Base-by-base conservation (phyloP, 2,888 invertebrate genomes). In the Drosophila aldrichi region DNA sequence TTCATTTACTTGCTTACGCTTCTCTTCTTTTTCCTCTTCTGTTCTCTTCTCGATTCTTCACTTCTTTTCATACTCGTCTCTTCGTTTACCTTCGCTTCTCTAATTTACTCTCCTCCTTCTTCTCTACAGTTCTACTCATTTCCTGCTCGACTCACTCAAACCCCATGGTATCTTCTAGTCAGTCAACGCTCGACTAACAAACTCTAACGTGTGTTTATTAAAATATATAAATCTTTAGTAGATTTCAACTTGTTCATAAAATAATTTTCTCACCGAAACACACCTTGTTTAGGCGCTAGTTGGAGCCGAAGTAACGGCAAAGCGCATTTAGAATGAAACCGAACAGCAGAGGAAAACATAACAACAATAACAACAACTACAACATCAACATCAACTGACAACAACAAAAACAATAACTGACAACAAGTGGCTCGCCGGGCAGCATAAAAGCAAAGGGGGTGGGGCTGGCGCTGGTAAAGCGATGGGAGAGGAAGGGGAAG, bases 291-390 rank as follows among this genome's bases (percentile, higher is more conserved):
- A 20, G 55, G 29, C 38, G 38, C 38, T 40, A 32, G 48, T 22
- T 18, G 59, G 25, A 51, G 32, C 38, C 40, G 63, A 43, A 59
- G 44, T 84, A 86, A 86, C 88, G 85, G 85, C 51, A 52, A 64
- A 88, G 89, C 87, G 85, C 89, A 89, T 82, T 87, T 80, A 67
- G 61, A 70, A 81, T 49, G 72, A 70, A 73, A 61, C 62, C 58
- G 51, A 70, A 58, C 40, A 44, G 18, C 22, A 54, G 22, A 29
- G 29, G 29, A 10, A 49, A 49, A 49, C 10, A 16, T 14, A 22
- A 44, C 44, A 22, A 22, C 22, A 48, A n/a, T n/a, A 56, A 29
- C 18, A 41, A 18, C 29, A 52, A 38, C 18, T 2, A 22, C 20
- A 18, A 18, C 22, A 48, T n/a, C 29, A 56, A 32, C 20, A 41